A percentile compares a stretch with the other conserved stretches of the same genome.
phyloP scores from a whole-genome alignment of 2,113 vertebrate genomes.

The Gavia stellata region DNA sequence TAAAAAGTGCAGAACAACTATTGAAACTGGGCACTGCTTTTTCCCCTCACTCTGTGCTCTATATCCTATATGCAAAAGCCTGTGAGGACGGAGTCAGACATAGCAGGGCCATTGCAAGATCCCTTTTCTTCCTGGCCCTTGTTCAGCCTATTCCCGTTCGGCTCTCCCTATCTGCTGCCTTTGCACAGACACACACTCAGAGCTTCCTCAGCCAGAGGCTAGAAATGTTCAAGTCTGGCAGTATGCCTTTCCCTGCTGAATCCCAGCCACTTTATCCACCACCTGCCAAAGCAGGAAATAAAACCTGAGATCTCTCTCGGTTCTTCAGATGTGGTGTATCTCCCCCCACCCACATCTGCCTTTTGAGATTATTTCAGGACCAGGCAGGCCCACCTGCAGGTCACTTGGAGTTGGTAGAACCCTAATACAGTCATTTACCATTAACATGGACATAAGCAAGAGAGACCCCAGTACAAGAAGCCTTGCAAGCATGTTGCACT shows the following conservation, averaged over 20 bases:
- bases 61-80: not conserved
- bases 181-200: not conserved
- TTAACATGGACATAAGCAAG: not conserved
- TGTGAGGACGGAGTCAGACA: not conserved
- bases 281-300: conserved; percentile 12
- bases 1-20: not conserved
- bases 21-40: not conserved
- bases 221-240: not conserved
- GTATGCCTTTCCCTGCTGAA: not conserved
- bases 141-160: not conserved
- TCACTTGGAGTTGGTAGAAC: not conserved
- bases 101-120: not conserved
- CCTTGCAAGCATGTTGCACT: not conserved
- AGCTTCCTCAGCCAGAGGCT: not conserved
- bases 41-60: not conserved
- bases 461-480: not conserved
- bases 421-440: not conserved
- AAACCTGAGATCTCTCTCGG: not conserved
- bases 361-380: not conserved
- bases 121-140: not conserved
- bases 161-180: not conserved
- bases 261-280: not conserved
- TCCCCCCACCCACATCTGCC: not conserved
- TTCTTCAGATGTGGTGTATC: not conserved
- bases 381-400: not conserved